phyloP scores from a whole-genome alignment of 1,140 invertebrate species.

The Trichonephila clavipes region DNA sequence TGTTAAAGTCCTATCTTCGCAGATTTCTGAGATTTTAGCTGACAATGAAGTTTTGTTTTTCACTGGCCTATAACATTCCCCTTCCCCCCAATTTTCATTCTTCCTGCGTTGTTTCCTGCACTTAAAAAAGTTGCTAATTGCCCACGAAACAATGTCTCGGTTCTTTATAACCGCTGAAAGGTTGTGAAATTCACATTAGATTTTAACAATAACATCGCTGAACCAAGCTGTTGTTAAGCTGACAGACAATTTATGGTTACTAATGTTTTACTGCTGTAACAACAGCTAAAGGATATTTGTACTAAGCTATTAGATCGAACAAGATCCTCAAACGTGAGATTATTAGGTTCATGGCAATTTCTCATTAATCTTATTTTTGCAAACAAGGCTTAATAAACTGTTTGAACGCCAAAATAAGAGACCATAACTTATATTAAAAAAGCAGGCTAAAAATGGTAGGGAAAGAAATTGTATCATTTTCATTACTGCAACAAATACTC shows the following conservation, averaged over 20 bases:
- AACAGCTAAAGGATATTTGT: not conserved
- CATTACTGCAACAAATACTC: too few species aligned
- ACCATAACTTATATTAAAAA: not conserved
- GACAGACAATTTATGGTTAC: slow-evolving; percentile 3
- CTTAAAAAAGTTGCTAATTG: slow-evolving; percentile 2
- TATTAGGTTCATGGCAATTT: not conserved
- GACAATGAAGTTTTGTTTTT: slow-evolving; percentile 1
- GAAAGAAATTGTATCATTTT: not conserved
- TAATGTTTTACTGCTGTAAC: not conserved
- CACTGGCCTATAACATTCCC: not conserved
- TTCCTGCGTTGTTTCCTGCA: not conserved
- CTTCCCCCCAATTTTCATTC: not conserved
- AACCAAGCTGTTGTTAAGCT: slow-evolving; percentile 1
- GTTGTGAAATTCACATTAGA: not conserved
- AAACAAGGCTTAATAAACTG: not conserved
- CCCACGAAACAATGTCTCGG: not conserved
- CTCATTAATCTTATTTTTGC: not conserved
- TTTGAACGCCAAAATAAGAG: not conserved
- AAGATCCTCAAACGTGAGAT: not conserved
- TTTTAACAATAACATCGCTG: slow-evolving; percentile 8
- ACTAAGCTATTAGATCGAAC: not conserved
- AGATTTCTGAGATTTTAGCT: not conserved
- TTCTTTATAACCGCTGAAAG: slow-evolving; percentile 11
- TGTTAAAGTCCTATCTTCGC: not conserved
- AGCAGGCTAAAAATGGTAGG: not conserved